Conservation (phyloP, 2,797 vertebrate genomes). For the Oryzias sinensis region DNA sequence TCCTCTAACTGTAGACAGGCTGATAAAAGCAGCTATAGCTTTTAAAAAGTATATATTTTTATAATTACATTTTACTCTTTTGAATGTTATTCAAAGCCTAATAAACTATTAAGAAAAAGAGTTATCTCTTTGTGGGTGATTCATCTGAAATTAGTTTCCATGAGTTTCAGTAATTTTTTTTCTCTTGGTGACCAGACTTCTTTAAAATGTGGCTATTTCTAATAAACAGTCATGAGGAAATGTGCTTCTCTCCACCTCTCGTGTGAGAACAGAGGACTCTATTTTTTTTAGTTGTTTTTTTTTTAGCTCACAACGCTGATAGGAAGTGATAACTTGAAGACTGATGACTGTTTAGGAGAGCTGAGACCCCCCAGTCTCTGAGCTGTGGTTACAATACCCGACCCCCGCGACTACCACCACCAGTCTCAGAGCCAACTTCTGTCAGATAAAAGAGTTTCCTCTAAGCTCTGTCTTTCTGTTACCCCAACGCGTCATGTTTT, state of each 20-base stretch:
- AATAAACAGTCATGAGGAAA: slow-evolving; percentile 11
- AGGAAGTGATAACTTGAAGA: slow-evolving; percentile 52
- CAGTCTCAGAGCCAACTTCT: slow-evolving; percentile 12
- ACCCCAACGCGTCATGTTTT: slow-evolving; percentile 37
- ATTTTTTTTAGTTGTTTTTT: slow-evolving; percentile 2
- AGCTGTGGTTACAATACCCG: slow-evolving; percentile 17
- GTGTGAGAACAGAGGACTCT: slow-evolving; percentile 26
- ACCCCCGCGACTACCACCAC: too few relatives aligned
- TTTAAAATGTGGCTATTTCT: slow-evolving; percentile 26
- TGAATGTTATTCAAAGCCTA: slow-evolving; percentile 5
- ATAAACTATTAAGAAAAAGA: slow-evolving; percentile 14
- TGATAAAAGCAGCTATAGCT: too few relatives aligned
- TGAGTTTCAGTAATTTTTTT: not conserved
- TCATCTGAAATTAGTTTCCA: slow-evolving; percentile 33
- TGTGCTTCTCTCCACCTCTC: slow-evolving; percentile 21
- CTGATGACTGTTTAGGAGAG: too few relatives aligned
- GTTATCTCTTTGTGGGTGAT: slow-evolving; percentile 30
- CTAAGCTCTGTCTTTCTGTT: slow-evolving; percentile 33
- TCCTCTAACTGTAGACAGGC: slow-evolving; percentile 29
- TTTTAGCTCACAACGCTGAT: slow-evolving; percentile 27
- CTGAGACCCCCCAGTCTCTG: slow-evolving; percentile 38
- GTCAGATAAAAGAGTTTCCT: slow-evolving; percentile 46
- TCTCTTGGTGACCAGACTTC: not conserved
- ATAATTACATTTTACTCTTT: not conserved
- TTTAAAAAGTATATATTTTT: not conserved